Evolutionary conservation across 2,888 invertebrate genomes (phyloP).

Genomic region (Cryptocephalus primarius): DNA sequence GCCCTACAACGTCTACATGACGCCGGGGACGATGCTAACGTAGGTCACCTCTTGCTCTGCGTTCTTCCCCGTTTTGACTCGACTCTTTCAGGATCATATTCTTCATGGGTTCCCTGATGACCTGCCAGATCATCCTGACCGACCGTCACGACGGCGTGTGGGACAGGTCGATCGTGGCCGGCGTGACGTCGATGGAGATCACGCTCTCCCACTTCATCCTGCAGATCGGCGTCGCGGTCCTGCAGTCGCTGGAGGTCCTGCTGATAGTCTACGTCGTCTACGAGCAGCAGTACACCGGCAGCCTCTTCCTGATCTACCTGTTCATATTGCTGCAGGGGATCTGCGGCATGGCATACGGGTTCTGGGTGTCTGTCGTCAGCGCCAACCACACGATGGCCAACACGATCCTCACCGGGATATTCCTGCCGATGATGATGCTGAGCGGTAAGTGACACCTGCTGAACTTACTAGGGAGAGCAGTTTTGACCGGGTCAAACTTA

Average conservation of each 20-base stretch:
- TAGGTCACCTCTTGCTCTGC: conserved; percentile 35
- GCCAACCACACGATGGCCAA: conserved; percentile 70
- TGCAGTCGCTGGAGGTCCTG: conserved; percentile 56
- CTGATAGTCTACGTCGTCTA: conserved; percentile 50
- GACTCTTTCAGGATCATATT: conserved; percentile 62
- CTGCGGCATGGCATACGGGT: conserved; percentile 79
- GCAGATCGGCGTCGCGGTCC: conserved; percentile 44
- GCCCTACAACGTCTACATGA: conserved; percentile 69
- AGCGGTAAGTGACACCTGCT: conserved; percentile 7
- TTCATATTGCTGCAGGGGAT: conserved; percentile 63
- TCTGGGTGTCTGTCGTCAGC: conserved; percentile 71
- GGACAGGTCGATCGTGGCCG: conserved; percentile 78
- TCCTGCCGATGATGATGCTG: conserved; percentile 69
- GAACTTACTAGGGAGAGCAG: neutral
- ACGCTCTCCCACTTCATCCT: conserved; percentile 68
- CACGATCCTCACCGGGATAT: conserved; percentile 76
- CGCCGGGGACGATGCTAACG: conserved; percentile 75
- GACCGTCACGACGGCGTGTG: conserved; percentile 72
- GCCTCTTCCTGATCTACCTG: conserved; percentile 45
- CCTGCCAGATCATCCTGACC: conserved; percentile 69
- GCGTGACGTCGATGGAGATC: conserved; percentile 71
- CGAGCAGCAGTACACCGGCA: conserved; percentile 51
- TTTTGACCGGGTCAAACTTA: neutral
- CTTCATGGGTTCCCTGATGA: conserved; percentile 75
- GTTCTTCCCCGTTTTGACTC: no score